A percentile compares a stretch with the other conserved stretches of the same genome.
Evolutionary conservation across 2,797 vertebrate species (phyloP).

Genomic region (Poeciliopsis presidionis): DNA sequence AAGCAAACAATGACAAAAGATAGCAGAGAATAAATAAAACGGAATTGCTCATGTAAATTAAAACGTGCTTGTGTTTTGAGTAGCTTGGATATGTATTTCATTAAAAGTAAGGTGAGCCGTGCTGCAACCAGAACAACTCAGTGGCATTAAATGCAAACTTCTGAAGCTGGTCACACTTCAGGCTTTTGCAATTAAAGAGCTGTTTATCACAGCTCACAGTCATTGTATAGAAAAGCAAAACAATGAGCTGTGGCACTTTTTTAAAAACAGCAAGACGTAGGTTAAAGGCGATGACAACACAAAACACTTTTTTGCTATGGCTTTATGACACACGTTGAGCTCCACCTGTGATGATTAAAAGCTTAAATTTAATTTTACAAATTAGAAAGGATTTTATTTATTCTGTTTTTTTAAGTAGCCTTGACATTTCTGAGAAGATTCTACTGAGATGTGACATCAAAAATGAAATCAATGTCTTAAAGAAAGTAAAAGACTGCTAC

Average conservation of each 20-base stretch:
- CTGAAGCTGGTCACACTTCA: constrained; percentile 71
- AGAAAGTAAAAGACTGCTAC: neutral
- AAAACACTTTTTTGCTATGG: constrained; percentile 43
- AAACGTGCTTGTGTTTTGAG: constrained; percentile 26
- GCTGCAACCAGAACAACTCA: constrained; percentile 31
- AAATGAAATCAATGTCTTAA: neutral
- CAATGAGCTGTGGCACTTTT: constrained; percentile 64
- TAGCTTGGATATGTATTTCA: constrained; percentile 29
- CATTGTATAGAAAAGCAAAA: constrained; percentile 64
- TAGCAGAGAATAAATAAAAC: neutral
- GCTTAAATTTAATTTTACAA: constrained; percentile 29
- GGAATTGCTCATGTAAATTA: constrained; percentile 12
- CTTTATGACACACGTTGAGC: constrained; percentile 37
- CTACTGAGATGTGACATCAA: neutral
- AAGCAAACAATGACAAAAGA: neutral
- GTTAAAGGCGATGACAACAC: constrained; percentile 55
- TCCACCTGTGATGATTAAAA: constrained; percentile 42
- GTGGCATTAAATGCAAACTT: constrained; percentile 63
- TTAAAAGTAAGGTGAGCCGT: constrained; percentile 37
- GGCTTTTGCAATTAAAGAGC: constrained; percentile 75
- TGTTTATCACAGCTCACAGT: constrained; percentile 70
- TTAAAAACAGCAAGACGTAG: constrained; percentile 35
- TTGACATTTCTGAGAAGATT: neutral
- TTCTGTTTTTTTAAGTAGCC: neutral
- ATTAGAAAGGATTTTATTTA: neutral